Conservation (phyloP, 2,888 invertebrate genomes). For the Drosophila engyochracea region DNA sequence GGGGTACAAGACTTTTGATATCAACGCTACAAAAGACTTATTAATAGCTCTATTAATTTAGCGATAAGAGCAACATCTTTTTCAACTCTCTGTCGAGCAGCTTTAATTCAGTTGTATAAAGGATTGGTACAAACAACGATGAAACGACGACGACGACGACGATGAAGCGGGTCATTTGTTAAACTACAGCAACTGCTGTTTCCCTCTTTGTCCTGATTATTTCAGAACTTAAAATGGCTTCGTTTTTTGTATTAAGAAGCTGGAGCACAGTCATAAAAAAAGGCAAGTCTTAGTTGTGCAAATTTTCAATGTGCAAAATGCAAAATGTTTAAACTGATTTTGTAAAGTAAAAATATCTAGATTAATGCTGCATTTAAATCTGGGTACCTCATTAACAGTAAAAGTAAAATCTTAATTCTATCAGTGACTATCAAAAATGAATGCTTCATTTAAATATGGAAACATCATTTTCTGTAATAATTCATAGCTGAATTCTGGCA, state of each 20-base stretch:
- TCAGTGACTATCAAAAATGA: not conserved
- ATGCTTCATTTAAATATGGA: not conserved
- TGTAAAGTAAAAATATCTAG: not conserved
- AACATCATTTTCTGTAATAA: not conserved
- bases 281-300: not conserved
- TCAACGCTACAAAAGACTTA: conserved; percentile 74
- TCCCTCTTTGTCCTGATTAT: conserved; percentile 1
- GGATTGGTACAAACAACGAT: conserved; percentile 28
- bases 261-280: not conserved
- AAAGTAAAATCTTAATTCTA: not conserved
- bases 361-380: not conserved
- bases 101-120: conserved; percentile 55
- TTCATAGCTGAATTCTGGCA: not conserved
- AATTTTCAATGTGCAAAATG: not conserved
- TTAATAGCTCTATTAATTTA: conserved; percentile 80
- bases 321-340: too few relatives aligned
- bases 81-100: conserved; percentile 30
- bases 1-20: conserved; percentile 42
- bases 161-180: conserved; percentile 46
- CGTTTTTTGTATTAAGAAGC: too few relatives aligned
- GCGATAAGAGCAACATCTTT: conserved; percentile 69
- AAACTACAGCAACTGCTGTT: conserved; percentile 16
- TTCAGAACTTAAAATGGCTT: conserved; percentile 22
- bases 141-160: conserved; percentile 20
- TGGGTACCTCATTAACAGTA: not conserved